Conservation (phyloP, 2,797 vertebrate genomes). For the Phoeniculus purpureus region DNA sequence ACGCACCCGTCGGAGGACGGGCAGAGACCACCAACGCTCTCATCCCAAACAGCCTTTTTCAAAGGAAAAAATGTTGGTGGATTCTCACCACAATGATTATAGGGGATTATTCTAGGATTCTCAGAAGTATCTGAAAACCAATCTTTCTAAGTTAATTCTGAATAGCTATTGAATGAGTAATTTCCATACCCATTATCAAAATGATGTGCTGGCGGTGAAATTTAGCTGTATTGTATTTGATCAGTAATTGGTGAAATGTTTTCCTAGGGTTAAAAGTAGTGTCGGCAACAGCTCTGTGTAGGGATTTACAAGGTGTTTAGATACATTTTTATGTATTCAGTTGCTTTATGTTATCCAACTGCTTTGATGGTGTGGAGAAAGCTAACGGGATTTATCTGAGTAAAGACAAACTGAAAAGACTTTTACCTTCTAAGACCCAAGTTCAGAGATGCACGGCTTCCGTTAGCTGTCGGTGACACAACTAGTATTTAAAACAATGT, state of each 20-base stretch:
- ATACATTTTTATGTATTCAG: constrained; percentile 72
- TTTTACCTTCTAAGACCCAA: constrained; percentile 60
- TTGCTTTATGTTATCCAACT: constrained; percentile 72
- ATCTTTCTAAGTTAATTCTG: constrained; percentile 78
- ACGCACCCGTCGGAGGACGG: accelerated
- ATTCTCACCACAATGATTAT: constrained; percentile 72
- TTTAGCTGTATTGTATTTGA: constrained; percentile 79
- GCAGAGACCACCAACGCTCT: constrained; percentile 34
- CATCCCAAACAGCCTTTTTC: constrained; percentile 9
- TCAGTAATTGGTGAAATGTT: constrained; percentile 79
- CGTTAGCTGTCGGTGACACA: neutral
- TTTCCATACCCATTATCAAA: constrained; percentile 80
- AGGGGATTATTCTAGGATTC: constrained; percentile 75
- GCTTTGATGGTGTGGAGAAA: constrained; percentile 67
- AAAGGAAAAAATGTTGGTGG: constrained; percentile 55
- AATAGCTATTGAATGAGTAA: constrained; percentile 80
- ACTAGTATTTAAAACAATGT: neutral
- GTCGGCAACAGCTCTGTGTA: constrained; percentile 65
- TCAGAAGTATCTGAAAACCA: constrained; percentile 78
- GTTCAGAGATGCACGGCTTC: constrained; percentile 25
- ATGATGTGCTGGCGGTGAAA: constrained; percentile 75
- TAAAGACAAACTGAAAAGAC: constrained; percentile 59
- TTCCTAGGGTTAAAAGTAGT: constrained; percentile 73
- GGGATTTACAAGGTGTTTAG: constrained; percentile 75
- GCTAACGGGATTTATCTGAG: constrained; percentile 63